These are phyloP conservation scores for Apamea epomidion DNA, from an alignment of 2,888 invertebrate genomes.

Conservation along the genomic window DNA sequence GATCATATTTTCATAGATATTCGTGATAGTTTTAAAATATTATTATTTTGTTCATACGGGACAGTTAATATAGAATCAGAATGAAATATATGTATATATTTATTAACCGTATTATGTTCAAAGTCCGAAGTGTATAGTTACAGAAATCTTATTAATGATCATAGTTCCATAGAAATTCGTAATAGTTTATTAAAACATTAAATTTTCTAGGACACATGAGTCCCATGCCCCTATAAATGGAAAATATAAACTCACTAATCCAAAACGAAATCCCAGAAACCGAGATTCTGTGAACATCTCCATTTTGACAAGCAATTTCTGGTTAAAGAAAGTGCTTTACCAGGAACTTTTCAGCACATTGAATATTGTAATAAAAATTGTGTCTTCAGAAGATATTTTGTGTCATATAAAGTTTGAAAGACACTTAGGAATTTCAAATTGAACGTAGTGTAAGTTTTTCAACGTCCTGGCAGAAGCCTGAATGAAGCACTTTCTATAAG, in stretches of 20 bases:
- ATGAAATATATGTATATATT: too few species aligned
- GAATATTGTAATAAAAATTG: constrained; percentile 48
- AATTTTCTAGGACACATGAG: background rate
- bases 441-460: constrained; percentile 20
- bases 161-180: background rate
- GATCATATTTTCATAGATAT: background rate
- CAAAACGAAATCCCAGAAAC: constrained; percentile 8
- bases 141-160: background rate
- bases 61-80: too few species aligned
- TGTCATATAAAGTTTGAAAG: constrained; percentile 40
- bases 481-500: background rate
- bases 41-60: too few species aligned
- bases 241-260: constrained; percentile 1
- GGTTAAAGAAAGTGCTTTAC: constrained; percentile 10
- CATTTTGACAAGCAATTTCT: constrained; percentile 43
- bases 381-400: constrained; percentile 23
- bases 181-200: background rate
- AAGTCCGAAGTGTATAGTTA: background rate
- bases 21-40: too few species aligned
- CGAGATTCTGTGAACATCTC: constrained; percentile 8
- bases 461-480: background rate
- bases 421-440: constrained; percentile 43
- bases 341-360: constrained; percentile 29
- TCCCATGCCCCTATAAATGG: background rate
- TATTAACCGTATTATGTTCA: too few species aligned